Percentiles rank a stretch among this genome's conserved stretches.
Evolutionary conservation across 2,797 vertebrate species (phyloP).

Genomic region (Phrynocephalus guinanensis): DNA sequence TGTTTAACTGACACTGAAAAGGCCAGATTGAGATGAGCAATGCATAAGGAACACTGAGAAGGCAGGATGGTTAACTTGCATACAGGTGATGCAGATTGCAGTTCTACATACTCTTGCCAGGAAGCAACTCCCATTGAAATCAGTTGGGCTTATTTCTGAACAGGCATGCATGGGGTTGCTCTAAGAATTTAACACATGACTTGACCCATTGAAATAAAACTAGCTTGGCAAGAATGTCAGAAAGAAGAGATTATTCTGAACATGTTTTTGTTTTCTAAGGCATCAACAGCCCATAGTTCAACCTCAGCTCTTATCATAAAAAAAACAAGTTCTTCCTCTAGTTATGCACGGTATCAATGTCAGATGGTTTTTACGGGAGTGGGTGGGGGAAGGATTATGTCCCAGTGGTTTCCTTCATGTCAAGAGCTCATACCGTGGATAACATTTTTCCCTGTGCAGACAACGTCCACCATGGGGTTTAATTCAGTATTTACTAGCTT

Average conservation of each 20-base stretch:
- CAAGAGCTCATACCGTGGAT: background rate
- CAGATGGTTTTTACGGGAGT: constrained; percentile 20
- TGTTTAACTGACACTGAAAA: background rate
- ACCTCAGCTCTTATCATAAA: constrained; percentile 3
- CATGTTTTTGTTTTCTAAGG: constrained; percentile 39
- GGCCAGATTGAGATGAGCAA: background rate
- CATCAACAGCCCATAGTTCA: rapidly evolving
- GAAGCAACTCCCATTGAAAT: no score
- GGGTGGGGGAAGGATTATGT: background rate
- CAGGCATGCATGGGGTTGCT: no score
- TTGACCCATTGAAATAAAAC: background rate
- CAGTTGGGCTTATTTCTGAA: no score
- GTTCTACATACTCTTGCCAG: no score
- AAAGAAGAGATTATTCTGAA: constrained; percentile 15
- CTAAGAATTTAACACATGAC: rapidly evolving
- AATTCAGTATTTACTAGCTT: no score
- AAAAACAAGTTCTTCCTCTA: constrained; percentile 53
- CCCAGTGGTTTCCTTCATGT: background rate
- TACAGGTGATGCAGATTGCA: background rate
- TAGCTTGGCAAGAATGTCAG: rapidly evolving
- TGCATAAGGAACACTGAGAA: background rate
- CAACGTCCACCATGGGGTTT: no score
- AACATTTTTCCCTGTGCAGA: background rate
- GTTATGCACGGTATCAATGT: constrained; percentile 21
- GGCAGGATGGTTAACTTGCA: background rate